Conservation (phyloP, 2,113 vertebrate species). For the Oreocharis arfaki region DNA sequence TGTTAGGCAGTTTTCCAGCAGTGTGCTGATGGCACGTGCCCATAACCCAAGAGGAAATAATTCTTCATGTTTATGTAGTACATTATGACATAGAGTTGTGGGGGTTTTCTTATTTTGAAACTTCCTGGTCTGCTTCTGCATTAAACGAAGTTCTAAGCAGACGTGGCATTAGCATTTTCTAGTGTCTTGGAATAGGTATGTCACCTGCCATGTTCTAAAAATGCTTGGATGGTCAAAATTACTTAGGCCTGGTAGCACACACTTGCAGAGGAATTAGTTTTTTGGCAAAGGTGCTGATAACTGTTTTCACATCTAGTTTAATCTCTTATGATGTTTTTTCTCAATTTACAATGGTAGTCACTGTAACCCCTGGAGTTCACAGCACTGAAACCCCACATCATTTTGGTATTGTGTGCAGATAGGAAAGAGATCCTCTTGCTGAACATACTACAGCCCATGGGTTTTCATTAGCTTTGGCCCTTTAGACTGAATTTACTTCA, state of each 20-base stretch:
- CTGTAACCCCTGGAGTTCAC: neutral
- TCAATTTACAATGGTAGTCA: neutral
- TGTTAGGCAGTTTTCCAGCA: conserved; percentile 25
- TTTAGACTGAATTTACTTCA: neutral
- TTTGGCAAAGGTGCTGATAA: neutral
- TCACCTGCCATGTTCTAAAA: neutral
- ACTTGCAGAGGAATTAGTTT: neutral
- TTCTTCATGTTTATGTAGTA: neutral
- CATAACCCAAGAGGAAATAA: neutral
- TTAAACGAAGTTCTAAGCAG: neutral
- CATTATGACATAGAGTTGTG: neutral
- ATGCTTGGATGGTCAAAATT: neutral
- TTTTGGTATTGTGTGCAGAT: neutral
- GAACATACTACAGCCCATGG: neutral
- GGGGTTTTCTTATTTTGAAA: neutral
- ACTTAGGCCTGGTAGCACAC: neutral
- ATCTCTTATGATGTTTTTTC: neutral
- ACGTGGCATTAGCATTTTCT: neutral
- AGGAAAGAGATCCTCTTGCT: neutral
- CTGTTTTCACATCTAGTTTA: neutral
- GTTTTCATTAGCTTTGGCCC: neutral
- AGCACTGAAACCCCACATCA: neutral
- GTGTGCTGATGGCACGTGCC: neutral
- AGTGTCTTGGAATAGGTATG: neutral
- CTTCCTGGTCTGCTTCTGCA: neutral